These are phyloP conservation scores for Hipparchia sbordonii DNA, from an alignment of 2,888 invertebrate genomes.

Conservation along the genomic window DNA sequence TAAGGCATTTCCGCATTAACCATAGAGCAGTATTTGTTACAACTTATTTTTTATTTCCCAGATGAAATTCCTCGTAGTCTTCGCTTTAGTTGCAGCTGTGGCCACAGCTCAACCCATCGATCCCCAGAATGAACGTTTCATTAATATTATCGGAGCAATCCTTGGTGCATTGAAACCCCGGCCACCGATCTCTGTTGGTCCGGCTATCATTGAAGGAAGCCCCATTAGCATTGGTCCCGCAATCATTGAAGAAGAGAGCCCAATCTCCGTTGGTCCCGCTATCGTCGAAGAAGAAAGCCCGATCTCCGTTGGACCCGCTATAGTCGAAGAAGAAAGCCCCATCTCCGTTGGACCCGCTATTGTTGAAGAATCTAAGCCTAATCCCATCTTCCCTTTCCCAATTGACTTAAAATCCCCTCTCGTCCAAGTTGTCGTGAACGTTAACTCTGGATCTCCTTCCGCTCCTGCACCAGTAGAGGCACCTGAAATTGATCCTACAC, in stretches of 20 bases:
- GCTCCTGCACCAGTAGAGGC: background rate
- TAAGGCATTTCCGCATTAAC: background rate
- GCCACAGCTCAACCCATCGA: slow-evolving; percentile 36
- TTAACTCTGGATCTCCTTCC: slow-evolving; percentile 12
- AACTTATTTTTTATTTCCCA: slow-evolving; percentile 36
- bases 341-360: slow-evolving; percentile 41
- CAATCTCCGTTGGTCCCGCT: slow-evolving; percentile 40
- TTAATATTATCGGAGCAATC: slow-evolving; percentile 57
- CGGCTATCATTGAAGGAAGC: slow-evolving; percentile 35
- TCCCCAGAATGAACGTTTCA: slow-evolving; percentile 31
- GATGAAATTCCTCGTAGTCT: slow-evolving; percentile 65
- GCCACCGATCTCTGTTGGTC: slow-evolving; percentile 40
- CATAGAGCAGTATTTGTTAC: background rate
- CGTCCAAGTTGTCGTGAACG: slow-evolving; percentile 23
- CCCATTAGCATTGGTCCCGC: slow-evolving; percentile 38
- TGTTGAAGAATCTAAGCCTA: slow-evolving; percentile 37
- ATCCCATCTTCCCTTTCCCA: slow-evolving; percentile 24
- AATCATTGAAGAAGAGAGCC: slow-evolving; percentile 23
- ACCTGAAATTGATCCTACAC: slow-evolving; percentile 2
- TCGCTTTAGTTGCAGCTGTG: slow-evolving; percentile 56
- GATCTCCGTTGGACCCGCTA: slow-evolving; percentile 10
- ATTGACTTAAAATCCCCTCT: slow-evolving; percentile 18
- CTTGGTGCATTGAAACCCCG: background rate
- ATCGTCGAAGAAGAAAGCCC: slow-evolving; percentile 34
- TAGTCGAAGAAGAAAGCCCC: slow-evolving; percentile 24